phyloP scores from a whole-genome alignment of 1,140 invertebrate species.

The Periplaneta americana region DNA sequence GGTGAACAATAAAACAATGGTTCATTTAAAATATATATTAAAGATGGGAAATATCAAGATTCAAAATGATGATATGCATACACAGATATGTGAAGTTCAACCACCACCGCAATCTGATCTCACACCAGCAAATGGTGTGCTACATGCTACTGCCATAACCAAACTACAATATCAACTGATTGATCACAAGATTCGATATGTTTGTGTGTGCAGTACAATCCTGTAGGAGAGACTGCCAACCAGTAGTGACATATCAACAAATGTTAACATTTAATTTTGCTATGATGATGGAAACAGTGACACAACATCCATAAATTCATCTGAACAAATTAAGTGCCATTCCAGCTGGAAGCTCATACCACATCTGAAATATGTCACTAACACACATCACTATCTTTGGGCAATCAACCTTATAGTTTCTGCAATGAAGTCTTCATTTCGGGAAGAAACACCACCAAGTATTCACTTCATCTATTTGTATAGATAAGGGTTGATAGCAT shows the following conservation, averaged over 20 bases:
- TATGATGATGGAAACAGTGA: not conserved
- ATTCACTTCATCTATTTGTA: no score
- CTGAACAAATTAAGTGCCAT: not conserved
- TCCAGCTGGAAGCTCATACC: no score
- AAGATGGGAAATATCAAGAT: not conserved
- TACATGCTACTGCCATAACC: not conserved
- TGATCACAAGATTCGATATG: no score
- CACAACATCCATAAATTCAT: no score
- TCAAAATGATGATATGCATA: not conserved
- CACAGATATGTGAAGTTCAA: not conserved
- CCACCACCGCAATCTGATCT: not conserved
- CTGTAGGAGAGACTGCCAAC: not conserved
- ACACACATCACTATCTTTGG: no score
- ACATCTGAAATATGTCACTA: no score
- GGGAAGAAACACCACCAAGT: no score
- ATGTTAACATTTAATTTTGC: not conserved
- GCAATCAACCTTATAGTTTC: no score
- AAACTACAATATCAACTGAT: no score
- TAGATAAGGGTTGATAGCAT: no score
- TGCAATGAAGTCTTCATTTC: no score
- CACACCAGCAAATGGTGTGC: not conserved
- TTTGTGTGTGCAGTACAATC: not conserved
- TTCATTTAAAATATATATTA: not conserved
- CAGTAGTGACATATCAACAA: not conserved
- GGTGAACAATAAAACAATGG: not conserved